Evolutionary conservation across 2,113 vertebrate genomes (phyloP), one percentile per base, ranked within the genome.

Genomic region (Typhlomys cinereus): DNA sequence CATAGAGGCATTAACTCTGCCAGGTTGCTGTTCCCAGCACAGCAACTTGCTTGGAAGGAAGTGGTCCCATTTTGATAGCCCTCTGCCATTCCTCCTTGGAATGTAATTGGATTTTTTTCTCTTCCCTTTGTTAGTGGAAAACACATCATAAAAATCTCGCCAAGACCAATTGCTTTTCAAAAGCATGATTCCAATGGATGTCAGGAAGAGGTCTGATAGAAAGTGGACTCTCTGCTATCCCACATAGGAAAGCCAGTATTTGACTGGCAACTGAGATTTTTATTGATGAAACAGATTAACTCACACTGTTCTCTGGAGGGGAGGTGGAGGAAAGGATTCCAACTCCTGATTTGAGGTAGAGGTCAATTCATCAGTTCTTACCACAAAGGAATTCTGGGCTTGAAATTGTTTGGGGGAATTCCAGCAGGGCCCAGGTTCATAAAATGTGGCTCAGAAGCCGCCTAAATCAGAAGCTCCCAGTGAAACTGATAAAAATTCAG

Each of bases 71-170:
- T 97, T 96, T 86, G 89, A 97, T 94, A 94, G 23, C 48, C 85
- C 96, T 95, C 94, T 96, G 87, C 95, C 95, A 59, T 81, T 97
- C 92, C 91, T 97, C 96, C 93, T 87, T 96, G 79, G 95, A 95
- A 96, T 96, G 96, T 98, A 97, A 98, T 95, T 97, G 92, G 95
- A 96, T 97, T 97, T 97, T 97, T 97, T 93, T 92, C 85, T 97
- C 96, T 97, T 90, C 92, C 94, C 76, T 98, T 98, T 97, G 97
- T 97, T 97, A 97, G 94, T 96, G 27, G 17, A 97, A 96, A 98
- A 97, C 20, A 4, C 90, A 86, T 96, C 93, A 96, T 96, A 97
- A 98, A 98, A 96, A 94, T 95, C 95, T 96, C 96, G 50, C 90
- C 5, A 27, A 95, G 88, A 74, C 85, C 95, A 93, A 74, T 85